These are phyloP conservation scores for Scolopax mira DNA, from an alignment of 2,113 vertebrate species.

Conservation along the genomic window DNA sequence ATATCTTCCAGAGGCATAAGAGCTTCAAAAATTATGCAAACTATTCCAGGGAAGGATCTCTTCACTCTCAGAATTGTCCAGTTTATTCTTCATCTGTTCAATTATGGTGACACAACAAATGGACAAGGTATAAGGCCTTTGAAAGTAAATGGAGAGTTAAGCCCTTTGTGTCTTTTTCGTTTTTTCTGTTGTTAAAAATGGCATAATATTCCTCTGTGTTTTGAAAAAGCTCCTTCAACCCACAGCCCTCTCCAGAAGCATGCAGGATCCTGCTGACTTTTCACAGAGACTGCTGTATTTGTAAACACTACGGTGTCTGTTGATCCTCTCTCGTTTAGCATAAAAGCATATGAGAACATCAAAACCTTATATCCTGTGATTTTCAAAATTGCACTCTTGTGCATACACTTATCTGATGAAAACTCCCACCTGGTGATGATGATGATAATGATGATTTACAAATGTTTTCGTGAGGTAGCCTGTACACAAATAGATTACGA, in stretches of 20 bases:
- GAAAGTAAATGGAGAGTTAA: not conserved
- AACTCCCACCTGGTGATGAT: not conserved
- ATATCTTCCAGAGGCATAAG: not conserved
- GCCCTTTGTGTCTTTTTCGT: not conserved
- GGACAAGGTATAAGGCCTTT: not conserved
- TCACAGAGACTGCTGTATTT: not conserved
- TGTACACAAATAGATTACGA: not conserved
- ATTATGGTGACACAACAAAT: not conserved
- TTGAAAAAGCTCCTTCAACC: not conserved
- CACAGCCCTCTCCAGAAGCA: not conserved
- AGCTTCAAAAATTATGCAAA: not conserved
- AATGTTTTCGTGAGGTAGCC: constrained; percentile 3
- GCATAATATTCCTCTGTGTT: not conserved
- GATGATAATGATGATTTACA: not conserved
- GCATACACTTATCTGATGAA: not conserved
- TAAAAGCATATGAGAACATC: not conserved
- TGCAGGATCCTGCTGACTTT: not conserved
- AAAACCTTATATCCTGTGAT: not conserved
- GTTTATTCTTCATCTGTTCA: not conserved
- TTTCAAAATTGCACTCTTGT: not conserved
- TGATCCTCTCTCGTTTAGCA: not conserved
- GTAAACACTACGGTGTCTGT: not conserved
- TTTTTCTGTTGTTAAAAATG: not conserved
- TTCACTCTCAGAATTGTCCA: not conserved
- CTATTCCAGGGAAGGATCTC: not conserved